These are phyloP conservation scores for Lophochroa leadbeateri DNA, from an alignment of 2,113 vertebrate species.

Conservation along the genomic window DNA sequence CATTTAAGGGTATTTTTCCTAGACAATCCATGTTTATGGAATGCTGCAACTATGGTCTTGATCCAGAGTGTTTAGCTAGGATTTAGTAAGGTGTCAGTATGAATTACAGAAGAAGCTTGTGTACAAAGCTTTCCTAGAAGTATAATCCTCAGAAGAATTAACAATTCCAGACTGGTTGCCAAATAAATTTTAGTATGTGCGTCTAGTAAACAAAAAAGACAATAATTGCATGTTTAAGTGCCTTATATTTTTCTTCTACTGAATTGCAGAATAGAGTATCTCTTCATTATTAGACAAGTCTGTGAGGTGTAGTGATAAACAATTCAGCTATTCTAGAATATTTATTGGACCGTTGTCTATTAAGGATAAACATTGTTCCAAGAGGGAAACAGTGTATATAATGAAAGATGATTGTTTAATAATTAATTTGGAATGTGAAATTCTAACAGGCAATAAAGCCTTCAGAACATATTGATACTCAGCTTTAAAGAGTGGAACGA, in stretches of 20 bases:
- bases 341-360: neutral
- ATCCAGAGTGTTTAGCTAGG: neutral
- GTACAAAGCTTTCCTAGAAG: neutral
- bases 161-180: neutral
- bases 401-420: neutral
- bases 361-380: neutral
- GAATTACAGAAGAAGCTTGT: neutral
- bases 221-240: neutral
- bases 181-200: neutral
- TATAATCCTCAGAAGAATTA: neutral
- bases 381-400: neutral
- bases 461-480: neutral
- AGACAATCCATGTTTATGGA: neutral
- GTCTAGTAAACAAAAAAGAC: neutral
- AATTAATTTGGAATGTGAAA: neutral
- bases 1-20: neutral
- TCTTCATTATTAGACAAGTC: neutral
- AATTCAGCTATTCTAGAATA: neutral
- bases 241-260: neutral
- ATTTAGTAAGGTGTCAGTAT: constrained; percentile 5
- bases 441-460: neutral
- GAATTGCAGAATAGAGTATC: neutral
- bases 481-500: neutral
- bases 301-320: neutral
- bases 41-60: neutral